Conservation (phyloP, 2,888 invertebrate species). For the Crematogaster levior region DNA sequence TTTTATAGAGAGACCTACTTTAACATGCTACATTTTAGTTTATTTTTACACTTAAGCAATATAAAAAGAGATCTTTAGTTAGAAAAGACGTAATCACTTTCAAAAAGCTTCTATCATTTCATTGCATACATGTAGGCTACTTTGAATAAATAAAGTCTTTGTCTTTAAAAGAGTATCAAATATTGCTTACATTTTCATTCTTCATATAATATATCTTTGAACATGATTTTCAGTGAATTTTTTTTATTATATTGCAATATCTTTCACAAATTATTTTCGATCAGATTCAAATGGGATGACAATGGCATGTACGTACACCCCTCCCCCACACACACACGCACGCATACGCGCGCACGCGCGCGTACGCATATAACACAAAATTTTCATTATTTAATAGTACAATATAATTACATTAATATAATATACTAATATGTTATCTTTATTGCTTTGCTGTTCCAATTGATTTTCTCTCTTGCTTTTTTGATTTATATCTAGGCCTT, state of each 20-base stretch:
- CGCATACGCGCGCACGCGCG: too few relatives aligned
- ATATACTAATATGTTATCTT: background rate
- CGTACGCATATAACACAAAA: too few relatives aligned
- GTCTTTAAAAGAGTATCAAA: slow-evolving; percentile 43
- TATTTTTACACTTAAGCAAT: background rate
- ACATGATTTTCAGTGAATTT: background rate
- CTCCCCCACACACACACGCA: too few relatives aligned
- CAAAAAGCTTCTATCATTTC: background rate
- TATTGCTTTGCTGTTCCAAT: background rate
- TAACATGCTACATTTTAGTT: background rate
- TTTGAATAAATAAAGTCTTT: slow-evolving; percentile 15
- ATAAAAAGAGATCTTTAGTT: background rate
- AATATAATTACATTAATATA: slow-evolving; percentile 1
- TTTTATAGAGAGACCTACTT: slow-evolving; percentile 32
- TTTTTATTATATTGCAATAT: background rate
- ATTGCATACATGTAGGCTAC: background rate
- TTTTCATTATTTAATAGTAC: slow-evolving; percentile 27
- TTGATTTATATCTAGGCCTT: background rate
- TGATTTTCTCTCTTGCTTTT: too few relatives aligned
- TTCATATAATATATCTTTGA: slow-evolving; percentile 29
- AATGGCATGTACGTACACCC: too few relatives aligned
- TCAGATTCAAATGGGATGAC: too few relatives aligned
- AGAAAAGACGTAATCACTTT: background rate
- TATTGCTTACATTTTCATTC: slow-evolving; percentile 51
- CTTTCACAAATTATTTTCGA: slow-evolving; percentile 7